Base-by-base conservation (phyloP, 2,113 vertebrate genomes). In the Heterochromis multidens region DNA sequence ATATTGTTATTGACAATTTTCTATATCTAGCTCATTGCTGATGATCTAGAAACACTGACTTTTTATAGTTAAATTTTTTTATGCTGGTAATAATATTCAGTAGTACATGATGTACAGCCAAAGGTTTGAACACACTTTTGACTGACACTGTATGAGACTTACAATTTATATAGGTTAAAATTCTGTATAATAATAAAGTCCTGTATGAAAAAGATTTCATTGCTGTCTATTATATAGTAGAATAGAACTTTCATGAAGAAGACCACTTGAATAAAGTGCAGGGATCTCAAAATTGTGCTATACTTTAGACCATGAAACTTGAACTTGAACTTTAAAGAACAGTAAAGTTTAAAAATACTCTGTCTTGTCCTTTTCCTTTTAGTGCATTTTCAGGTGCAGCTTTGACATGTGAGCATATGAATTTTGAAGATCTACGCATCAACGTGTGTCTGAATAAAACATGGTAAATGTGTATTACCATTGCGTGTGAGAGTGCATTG, bases 401-500 rank as follows among this genome's bases (percentile, higher is more conserved):
- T 65, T 40, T 13, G 13, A 52, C 17, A 52, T 52, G 17, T 21
- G 7, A 21, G 7, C 19, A 56, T 1, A 25, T 43, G 16, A 7
- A 1, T 43, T 25, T 16, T 67, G n/a, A n/a, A 67, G 0, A 40
- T 25, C 2, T 25, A 67, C 7, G 23, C n/a, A 43, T 67, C 13
- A 46, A 27, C 10, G 14, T 46, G 65, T 27, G 65, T 8, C 8
- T 27, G 40, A 70, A 70, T 46, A 70, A 13, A 49, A 43, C 25
- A n/a, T 2, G 17, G 43, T 29, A 2, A 6, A 35, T 58, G 4
- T 1, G 46, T 52, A 19, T 46, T 5, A 7, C 77, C 43, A 5
- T 67, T 80, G 72, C 54, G 37, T 87, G 90, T 78, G 79, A 83
- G 82, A 27, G 56, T 59, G 23, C 82, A 17, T 33, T 35, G 63